Evolutionary conservation across 2,888 invertebrate species (phyloP), one percentile per base, ranked within the genome.

Genomic region (Chironomus riparius): DNA sequence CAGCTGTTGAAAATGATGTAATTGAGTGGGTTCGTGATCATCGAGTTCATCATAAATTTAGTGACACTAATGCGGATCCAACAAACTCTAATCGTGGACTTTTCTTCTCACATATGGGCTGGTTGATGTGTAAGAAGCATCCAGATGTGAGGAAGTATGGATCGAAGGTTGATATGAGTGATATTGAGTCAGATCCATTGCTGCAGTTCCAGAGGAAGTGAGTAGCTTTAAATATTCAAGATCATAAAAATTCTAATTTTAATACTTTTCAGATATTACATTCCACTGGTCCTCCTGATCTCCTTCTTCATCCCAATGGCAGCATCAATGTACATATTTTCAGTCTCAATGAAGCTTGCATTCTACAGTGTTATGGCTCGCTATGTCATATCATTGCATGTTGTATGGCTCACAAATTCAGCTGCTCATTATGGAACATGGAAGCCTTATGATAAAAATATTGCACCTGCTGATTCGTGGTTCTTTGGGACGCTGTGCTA

Each of bases 61-160:
- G 90, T 78, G 94, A 94, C 81, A 94, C 94, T 0, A 88, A 93
- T 78, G 93, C 92, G 0, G 94, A 94, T 82, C 94, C 94, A 0
- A 93, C 94, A 82, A 92, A 94, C 80, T 91, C 93, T 0, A 90
- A 85, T 73, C 86, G 93, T 38, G 95, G 95, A 2, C 90, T 96
- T 82, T 95, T 95, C 87, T 95, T 95, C 84, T 88, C 95, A 0
- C 95, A 95, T 83, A 88, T 95, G 78, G 95, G 95, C 62, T 95
- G 95, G 95, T 85, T 95, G 50, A 85, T 95, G 82, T 88, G 89
- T 83, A 89, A 89, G 79, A 95, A 95, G 82, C 95, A 95, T 81
- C 90, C 91, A 0, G 90, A 92, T 79, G 92, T 95, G 12, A 87
- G 87, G 77, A 85, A 85, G 18, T 91, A 91, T 80, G 94, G 94